Base-by-base conservation (phyloP, 2,113 vertebrate genomes). In the Oryzias celebensis region DNA sequence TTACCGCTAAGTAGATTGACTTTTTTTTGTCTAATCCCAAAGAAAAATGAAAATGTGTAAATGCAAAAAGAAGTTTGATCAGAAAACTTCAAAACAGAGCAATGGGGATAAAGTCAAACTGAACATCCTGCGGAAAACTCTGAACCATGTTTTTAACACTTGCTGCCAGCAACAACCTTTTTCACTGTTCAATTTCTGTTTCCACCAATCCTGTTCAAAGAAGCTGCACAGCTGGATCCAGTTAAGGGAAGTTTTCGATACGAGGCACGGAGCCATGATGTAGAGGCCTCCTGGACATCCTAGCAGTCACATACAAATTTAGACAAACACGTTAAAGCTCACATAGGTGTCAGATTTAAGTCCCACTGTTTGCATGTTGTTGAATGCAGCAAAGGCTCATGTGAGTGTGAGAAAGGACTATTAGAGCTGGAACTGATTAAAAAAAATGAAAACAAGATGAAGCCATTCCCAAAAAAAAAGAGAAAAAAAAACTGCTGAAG, bases 151-250 rank as follows among this genome's bases (percentile, higher is more conserved):
- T 48, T n/a, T 18, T 48, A 48, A 43, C 31, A 59, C 31, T 51
- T 52, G 31, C 59, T 43, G 48, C 42, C 59, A 41, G 15, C 47
- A 56, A 51, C 0, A 1, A 2, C n/a, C 7, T 69, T 68, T 52
- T 28, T 65, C 16, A 42, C 10, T 65, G 4, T 18, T 49, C 3
- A 3, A 24, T 15, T 51, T 58, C 36, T 45, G 45, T 46, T 66
- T 57, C 52, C 62, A 55, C 62, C 67, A 18, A 45, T 50, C 14
- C 44, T 18, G 18, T 18, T 61, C 14, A n/a, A 17, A 8, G 47
- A 10, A 60, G 46, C 22, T 28, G 44, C 44, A 60, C 75, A 71
- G 58, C 68, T 71, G 74, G 58, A 46, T 16, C 15, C 59, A 22
- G 47, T 67, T 63, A 50, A 5, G 36, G 36, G 20, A 17, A 15